Percentiles rank a stretch among this genome's conserved stretches.
Conservation (phyloP, 2,888 invertebrate species). For the Caenorhabditis virilis region DNA sequence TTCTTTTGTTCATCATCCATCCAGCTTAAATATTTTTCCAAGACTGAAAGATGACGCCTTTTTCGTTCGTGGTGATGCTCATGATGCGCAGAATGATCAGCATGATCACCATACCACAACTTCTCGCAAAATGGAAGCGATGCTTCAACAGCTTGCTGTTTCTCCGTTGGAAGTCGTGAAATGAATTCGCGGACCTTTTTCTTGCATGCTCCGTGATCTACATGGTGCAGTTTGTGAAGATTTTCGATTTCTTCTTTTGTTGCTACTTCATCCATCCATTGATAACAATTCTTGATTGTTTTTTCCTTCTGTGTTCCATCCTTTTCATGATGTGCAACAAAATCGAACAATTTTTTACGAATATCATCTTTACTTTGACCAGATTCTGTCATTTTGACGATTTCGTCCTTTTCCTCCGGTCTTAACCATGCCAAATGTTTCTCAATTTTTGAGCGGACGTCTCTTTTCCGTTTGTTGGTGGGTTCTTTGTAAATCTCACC, state of each 20-base stretch:
- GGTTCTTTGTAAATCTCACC: conserved; percentile 20
- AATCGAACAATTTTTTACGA: conserved; percentile 47
- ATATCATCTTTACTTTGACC: conserved; percentile 51
- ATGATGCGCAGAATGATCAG: conserved; percentile 25
- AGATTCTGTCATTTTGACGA: conserved; percentile 27
- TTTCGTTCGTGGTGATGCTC: conserved; percentile 22
- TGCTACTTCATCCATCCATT: conserved; percentile 56
- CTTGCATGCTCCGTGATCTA: conserved; percentile 53
- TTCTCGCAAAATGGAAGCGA: conserved; percentile 58
- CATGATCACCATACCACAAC: conserved; percentile 51
- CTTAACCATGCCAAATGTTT: conserved; percentile 10
- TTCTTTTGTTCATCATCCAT: conserved; percentile 33
- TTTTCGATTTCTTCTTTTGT: conserved; percentile 54
- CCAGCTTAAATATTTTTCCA: conserved; percentile 47
- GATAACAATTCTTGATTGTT: conserved; percentile 47
- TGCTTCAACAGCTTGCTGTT: conserved; percentile 44
- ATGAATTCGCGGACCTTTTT: conserved; percentile 51
- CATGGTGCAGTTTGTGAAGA: conserved; percentile 52
- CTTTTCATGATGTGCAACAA: conserved; percentile 34
- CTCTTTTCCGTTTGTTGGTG: conserved; percentile 18
- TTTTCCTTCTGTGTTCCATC: conserved; percentile 28
- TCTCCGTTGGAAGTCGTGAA: conserved; percentile 32
- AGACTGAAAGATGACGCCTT: conserved; percentile 34
- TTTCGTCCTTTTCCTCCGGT: conserved; percentile 4
- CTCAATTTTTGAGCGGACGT: conserved; percentile 16